These are phyloP conservation scores for Koerneria pararmatus DNA, from an alignment of 2,888 invertebrate species.

Conservation along the genomic window DNA sequence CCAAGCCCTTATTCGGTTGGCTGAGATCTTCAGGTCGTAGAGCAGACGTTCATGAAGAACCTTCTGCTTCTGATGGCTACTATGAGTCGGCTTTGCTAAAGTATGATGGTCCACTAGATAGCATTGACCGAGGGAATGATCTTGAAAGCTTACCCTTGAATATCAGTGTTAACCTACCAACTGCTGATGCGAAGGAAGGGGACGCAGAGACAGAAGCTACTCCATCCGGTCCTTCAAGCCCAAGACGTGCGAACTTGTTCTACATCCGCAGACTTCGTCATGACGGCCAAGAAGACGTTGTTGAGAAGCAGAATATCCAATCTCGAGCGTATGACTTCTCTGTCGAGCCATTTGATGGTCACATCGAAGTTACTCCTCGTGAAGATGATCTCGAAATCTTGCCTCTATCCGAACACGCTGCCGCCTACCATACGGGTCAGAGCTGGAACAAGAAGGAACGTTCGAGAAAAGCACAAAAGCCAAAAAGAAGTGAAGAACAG, in stretches of 20 bases:
- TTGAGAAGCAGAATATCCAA: constrained; percentile 12
- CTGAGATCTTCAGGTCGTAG: constrained; percentile 9
- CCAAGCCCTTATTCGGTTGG: constrained; percentile 16
- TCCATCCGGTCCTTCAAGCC: constrained; percentile 11
- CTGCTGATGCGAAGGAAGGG: neutral
- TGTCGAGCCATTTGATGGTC: constrained; percentile 10
- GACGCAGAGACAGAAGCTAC: neutral
- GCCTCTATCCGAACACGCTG: constrained; percentile 11
- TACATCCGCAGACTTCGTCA: constrained; percentile 7
- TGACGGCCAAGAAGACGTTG: constrained; percentile 14
- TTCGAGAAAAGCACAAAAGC: no score
- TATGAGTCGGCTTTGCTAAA: constrained; percentile 1
- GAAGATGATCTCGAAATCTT: constrained; percentile 16
- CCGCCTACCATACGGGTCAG: constrained; percentile 10
- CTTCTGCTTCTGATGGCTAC: constrained; percentile 18
- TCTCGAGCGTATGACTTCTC: constrained; percentile 9
- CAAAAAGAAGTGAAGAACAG: no score
- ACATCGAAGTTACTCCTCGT: constrained; percentile 13
- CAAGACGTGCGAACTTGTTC: constrained; percentile 5
- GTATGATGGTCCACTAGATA: constrained; percentile 14
- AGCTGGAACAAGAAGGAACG: constrained; percentile 16
- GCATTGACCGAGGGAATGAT: constrained; percentile 14
- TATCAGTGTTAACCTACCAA: constrained; percentile 9
- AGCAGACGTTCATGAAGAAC: constrained; percentile 2
- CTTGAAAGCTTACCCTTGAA: constrained; percentile 12